These are phyloP conservation scores for Anoplopoma fimbria DNA, from an alignment of 2,113 vertebrate genomes.

Conservation along the genomic window DNA sequence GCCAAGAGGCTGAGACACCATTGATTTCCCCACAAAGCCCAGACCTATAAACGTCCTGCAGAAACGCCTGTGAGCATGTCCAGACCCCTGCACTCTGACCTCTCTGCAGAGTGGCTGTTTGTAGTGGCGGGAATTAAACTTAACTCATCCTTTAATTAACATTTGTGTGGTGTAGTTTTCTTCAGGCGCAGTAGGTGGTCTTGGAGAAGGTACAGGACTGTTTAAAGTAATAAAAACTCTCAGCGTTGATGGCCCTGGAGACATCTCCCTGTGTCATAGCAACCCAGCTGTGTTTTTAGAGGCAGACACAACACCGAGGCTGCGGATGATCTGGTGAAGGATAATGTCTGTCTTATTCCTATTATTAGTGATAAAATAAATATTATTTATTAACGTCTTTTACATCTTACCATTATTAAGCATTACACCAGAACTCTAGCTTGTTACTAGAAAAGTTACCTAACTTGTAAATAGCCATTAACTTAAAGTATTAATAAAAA, in stretches of 20 bases:
- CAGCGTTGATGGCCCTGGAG: not conserved
- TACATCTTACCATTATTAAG: not conserved
- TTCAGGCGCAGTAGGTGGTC: not conserved
- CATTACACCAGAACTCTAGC: not conserved
- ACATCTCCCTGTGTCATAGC: not conserved
- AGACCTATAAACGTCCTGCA: conserved; percentile 9
- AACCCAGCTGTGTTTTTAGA: not conserved
- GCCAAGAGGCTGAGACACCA: not conserved
- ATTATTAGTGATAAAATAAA: not conserved
- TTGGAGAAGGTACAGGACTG: not conserved
- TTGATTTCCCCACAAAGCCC: conserved; percentile 6
- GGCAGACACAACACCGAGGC: not conserved
- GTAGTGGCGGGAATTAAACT: not conserved
- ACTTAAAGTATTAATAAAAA: not conserved
- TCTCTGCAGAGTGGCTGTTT: not conserved
- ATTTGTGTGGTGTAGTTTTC: not conserved
- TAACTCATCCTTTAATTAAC: not conserved
- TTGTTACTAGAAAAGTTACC: not conserved
- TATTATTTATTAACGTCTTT: not conserved
- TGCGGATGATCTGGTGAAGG: not conserved
- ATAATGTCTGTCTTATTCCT: not conserved
- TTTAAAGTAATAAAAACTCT: conserved; percentile 2
- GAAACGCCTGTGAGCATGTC: conserved; percentile 17
- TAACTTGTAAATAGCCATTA: not conserved
- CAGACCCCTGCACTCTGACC: conserved; percentile 24